These are phyloP conservation scores for Erythrocercus mccallii DNA, from an alignment of 2,113 vertebrate genomes.

Conservation along the genomic window DNA sequence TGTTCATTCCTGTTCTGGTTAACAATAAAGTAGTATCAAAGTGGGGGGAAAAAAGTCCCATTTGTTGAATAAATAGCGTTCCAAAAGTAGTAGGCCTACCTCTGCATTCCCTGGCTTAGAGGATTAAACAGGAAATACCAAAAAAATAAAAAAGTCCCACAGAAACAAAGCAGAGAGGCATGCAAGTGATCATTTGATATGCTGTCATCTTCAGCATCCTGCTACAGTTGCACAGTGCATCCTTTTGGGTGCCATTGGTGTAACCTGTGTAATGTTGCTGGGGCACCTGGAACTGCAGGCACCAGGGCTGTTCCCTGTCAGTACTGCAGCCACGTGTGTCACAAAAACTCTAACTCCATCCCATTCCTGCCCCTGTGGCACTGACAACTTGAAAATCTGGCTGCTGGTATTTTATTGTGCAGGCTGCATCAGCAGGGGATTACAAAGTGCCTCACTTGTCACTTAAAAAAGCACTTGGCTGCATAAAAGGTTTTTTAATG, in stretches of 20 bases:
- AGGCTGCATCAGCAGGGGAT: neutral
- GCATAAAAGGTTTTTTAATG: neutral
- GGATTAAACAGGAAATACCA: constrained; percentile 59
- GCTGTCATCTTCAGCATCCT: neutral
- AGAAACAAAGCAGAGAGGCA: neutral
- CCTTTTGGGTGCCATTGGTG: neutral
- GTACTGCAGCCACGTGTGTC: fast-evolving
- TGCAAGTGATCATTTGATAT: neutral
- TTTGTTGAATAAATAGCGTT: constrained; percentile 10
- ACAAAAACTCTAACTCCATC: neutral
- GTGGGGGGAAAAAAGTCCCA: neutral
- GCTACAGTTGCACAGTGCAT: fast-evolving
- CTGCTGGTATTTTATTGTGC: neutral
- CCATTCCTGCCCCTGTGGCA: neutral
- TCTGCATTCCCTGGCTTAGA: constrained; percentile 33
- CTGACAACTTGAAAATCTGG: neutral
- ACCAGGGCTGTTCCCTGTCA: neutral
- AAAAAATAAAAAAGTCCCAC: neutral
- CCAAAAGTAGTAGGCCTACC: constrained; percentile 17
- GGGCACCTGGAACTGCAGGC: neutral
- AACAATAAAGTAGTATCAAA: constrained; percentile 29
- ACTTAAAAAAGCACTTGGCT: neutral
- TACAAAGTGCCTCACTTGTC: neutral
- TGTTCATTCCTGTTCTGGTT: neutral
- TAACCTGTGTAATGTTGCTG: neutral